phyloP scores from a whole-genome alignment of 2,888 invertebrate species.

The Scaeva pyrastri region DNA sequence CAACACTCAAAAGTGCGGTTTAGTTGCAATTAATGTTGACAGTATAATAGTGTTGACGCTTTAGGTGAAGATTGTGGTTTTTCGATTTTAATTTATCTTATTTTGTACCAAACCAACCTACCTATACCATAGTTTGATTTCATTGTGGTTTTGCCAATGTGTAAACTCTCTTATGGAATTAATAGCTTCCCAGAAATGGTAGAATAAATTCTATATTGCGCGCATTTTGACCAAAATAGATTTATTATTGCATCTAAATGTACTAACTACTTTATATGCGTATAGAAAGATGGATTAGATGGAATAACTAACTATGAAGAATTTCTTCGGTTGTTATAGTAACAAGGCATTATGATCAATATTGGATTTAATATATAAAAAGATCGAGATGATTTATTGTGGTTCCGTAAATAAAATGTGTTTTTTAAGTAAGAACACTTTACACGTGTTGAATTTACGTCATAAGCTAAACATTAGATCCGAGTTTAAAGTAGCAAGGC shows the following conservation, averaged over 20 bases:
- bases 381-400: too few relatives aligned
- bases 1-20: constrained; percentile 11
- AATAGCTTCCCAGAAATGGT: constrained; percentile 29
- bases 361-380: too few relatives aligned
- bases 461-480: too few relatives aligned
- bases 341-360: too few relatives aligned
- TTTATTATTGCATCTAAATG: constrained; percentile 34
- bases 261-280: too few relatives aligned
- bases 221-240: constrained; percentile 35
- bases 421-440: too few relatives aligned
- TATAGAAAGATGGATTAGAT: too few relatives aligned
- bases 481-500: too few relatives aligned
- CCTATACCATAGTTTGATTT: not conserved
- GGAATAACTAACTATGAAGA: too few relatives aligned
- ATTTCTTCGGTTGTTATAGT: too few relatives aligned
- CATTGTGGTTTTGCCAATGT: constrained; percentile 42
- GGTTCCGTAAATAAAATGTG: too few relatives aligned
- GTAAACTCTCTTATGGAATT: not conserved
- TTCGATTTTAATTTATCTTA: constrained; percentile 14
- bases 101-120: not conserved
- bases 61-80: constrained; percentile 60
- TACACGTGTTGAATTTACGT: too few relatives aligned
- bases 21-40: not conserved
- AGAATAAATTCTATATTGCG: constrained; percentile 37
- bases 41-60: constrained; percentile 45